Evolutionary conservation across 2,797 vertebrate genomes (phyloP).

Genomic region (Alca torda): DNA sequence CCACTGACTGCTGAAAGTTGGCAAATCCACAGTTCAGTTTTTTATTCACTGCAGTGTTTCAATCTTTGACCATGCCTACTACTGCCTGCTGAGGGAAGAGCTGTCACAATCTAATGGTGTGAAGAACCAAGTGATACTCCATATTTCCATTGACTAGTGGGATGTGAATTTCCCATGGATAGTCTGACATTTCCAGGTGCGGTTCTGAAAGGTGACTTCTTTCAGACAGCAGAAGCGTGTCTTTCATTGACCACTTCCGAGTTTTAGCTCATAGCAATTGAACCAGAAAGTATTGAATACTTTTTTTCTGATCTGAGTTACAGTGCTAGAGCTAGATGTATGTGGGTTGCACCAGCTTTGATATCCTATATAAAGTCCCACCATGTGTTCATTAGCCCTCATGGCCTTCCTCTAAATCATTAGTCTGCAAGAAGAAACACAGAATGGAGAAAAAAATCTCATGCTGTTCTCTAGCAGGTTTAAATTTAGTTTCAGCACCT

Average conservation of each 20-base stretch:
- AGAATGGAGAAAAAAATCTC: not conserved
- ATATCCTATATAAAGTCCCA: not conserved
- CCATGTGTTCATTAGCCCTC: conserved; percentile 25
- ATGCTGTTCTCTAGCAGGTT: not conserved
- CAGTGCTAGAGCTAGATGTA: not conserved
- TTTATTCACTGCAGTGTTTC: too few relatives aligned
- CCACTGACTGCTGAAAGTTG: not conserved
- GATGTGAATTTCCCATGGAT: not conserved
- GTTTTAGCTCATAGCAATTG: not conserved
- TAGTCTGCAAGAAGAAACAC: not conserved
- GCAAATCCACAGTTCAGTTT: not conserved
- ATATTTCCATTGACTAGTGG: not conserved
- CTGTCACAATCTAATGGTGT: not conserved
- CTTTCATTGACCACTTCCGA: not conserved
- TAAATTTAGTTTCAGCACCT: not conserved
- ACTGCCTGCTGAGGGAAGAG: not conserved
- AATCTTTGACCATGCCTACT: not conserved
- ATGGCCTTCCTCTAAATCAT: not conserved
- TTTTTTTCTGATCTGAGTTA: not conserved
- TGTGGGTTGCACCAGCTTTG: not conserved
- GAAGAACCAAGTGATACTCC: not conserved
- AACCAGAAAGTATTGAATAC: not conserved
- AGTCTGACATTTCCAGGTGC: not conserved
- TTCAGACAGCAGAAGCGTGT: not conserved
- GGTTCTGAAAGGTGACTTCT: not conserved